Evolutionary conservation across 2,888 invertebrate genomes (phyloP), one percentile per base, ranked within the genome.

Genomic region (Dione vanillae): DNA sequence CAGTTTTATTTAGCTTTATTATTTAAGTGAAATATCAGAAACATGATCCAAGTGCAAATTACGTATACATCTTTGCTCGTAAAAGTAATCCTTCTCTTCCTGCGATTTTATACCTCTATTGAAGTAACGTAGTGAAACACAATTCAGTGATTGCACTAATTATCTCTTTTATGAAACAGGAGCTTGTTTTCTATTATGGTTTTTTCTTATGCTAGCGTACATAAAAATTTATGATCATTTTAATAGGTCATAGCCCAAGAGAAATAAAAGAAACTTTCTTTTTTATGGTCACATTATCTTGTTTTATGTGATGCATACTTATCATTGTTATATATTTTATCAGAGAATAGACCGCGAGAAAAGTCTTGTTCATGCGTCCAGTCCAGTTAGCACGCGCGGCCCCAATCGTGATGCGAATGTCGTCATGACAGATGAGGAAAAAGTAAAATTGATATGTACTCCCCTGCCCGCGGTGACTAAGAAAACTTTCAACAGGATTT

Each of bases 391-490:
- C 91, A 91, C 90, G 91, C 85, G 86, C 86, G 89, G 80, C 91
- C 90, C 76, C 85, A 80, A 88, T 92, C 92, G 92, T 92, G 92
- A 86, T 83, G 82, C 81, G 91, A 90, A 91, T 92, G 87, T 85
- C 82, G 82, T 85, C 85, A 83, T 85, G 83, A 82, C 83, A 87
- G 85, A 88, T 85, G 86, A 85, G 87, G 83, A 89, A 92, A 90
- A 93, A 92, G 92, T 91, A 91, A 92, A 92, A 91, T 88, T 90
- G 89, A 90, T 91, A 86, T 83, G 82, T 83, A 79, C 82, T 87
- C 83, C 83, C 82, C 81, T 81, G 79, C 78, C 81, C 77, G 82
- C 83, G 82, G 83, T 81, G 82, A 86, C 83, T 84, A 83, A 84
- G 79, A 77, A 82, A 82, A 90, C 92, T 92, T 92, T 92, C 92